Conservation (phyloP, 2,113 vertebrate species). For the Noctilio leporinus region DNA sequence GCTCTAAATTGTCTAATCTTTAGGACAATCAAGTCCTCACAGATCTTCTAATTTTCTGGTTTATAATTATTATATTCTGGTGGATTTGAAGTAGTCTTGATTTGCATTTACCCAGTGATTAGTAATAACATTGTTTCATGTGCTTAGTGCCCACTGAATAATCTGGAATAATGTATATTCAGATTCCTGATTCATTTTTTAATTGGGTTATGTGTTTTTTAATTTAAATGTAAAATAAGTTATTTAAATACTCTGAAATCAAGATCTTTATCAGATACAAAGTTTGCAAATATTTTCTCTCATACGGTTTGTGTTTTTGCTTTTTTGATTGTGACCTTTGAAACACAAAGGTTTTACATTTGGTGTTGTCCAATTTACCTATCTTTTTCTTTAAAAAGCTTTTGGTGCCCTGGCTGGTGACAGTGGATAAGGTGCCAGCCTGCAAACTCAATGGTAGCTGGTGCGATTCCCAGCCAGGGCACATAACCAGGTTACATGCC, state of each 20-base stretch:
- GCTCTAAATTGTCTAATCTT: not conserved
- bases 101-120: not conserved
- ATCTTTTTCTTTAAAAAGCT: not conserved
- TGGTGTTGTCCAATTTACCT: not conserved
- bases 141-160: not conserved
- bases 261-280: not conserved
- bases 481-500: no score
- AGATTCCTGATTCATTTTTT: not conserved
- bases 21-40: not conserved
- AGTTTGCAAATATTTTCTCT: not conserved
- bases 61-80: not conserved
- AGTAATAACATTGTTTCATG: not conserved
- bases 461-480: no score
- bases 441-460: no score
- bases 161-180: not conserved
- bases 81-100: not conserved
- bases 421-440: no score
- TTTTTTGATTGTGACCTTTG: not conserved
- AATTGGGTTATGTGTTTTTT: not conserved
- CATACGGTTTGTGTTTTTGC: not conserved
- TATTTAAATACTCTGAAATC: not conserved
- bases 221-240: not conserved
- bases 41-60: not conserved
- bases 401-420: not conserved
- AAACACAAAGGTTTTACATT: not conserved